Percentiles rank a stretch among this genome's conserved stretches.
Conservation (phyloP, 2,888 invertebrate genomes). For the Sericinus montela region DNA sequence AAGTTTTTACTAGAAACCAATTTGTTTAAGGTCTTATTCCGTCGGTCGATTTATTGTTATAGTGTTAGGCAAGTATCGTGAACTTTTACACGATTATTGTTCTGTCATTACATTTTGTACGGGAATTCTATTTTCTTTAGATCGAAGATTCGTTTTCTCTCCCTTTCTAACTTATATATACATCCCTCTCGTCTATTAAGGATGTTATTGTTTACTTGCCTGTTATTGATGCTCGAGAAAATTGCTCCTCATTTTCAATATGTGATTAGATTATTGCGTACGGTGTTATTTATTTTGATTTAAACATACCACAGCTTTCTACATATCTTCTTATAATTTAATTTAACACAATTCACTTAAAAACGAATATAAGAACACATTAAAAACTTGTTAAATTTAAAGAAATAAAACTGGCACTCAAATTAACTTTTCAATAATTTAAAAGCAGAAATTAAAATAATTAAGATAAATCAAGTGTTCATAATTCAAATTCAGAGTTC, state of each 20-base stretch:
- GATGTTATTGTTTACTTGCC: conserved; percentile 73
- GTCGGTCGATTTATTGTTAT: conserved; percentile 61
- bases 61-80: conserved; percentile 71
- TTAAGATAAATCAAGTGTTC: conserved; percentile 21
- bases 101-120: conserved; percentile 70
- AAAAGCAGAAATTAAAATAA: background rate
- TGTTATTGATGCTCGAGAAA: conserved; percentile 59
- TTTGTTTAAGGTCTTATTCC: conserved; percentile 42
- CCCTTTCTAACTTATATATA: conserved; percentile 36
- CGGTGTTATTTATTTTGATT: conserved; percentile 1
- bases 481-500: conserved; percentile 44
- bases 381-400: background rate
- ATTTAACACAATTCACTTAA: background rate
- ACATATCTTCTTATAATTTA: background rate
- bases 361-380: background rate
- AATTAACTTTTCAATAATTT: background rate
- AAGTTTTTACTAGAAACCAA: conserved; percentile 38
- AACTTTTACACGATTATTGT: conserved; percentile 77
- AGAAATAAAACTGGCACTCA: background rate
- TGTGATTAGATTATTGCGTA: conserved; percentile 34
- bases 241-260: conserved; percentile 54
- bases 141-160: conserved; percentile 51
- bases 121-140: conserved; percentile 76
- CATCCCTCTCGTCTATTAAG: conserved; percentile 54
- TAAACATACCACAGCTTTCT: background rate